These are phyloP conservation scores for Heliconius hewitsoni DNA, from an alignment of 1,140 invertebrate genomes.

Conservation along the genomic window DNA sequence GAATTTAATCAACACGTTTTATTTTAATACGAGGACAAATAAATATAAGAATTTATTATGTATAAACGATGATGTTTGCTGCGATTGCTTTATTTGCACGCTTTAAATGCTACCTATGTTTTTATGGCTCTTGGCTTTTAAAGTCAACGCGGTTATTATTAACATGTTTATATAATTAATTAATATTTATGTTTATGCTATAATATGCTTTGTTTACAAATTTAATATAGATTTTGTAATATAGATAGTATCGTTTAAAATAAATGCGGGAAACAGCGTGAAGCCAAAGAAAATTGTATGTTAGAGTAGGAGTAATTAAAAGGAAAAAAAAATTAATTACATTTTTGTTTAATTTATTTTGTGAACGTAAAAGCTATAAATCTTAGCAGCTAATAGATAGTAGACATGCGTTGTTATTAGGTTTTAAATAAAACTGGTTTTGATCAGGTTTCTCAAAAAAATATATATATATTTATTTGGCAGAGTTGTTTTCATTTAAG, in stretches of 20 bases:
- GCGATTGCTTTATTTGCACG: background rate
- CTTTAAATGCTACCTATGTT: background rate
- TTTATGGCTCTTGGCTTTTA: conserved; percentile 5
- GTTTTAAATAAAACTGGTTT: background rate
- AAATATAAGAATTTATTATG: conserved; percentile 22
- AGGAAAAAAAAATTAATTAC: too few relatives aligned
- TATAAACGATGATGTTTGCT: conserved; percentile 7
- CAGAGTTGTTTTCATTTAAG: background rate
- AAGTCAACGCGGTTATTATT: background rate
- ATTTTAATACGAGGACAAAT: conserved; percentile 17
- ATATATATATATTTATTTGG: conserved; percentile 2
- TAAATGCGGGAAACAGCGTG: too few relatives aligned
- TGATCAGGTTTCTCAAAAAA: background rate
- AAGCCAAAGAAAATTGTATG: too few relatives aligned
- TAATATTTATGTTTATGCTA: too few relatives aligned
- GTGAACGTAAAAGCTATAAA: background rate
- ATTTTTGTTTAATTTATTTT: background rate
- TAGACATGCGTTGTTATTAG: background rate
- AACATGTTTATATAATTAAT: background rate
- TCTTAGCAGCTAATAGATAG: conserved; percentile 1
- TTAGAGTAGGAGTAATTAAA: too few relatives aligned
- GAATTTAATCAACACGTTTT: conserved; percentile 18
- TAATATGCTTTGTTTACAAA: too few relatives aligned
- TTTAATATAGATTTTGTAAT: too few relatives aligned
- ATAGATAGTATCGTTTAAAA: background rate